phyloP scores from a whole-genome alignment of 2,888 invertebrate genomes.

The Limenitis camilla region DNA sequence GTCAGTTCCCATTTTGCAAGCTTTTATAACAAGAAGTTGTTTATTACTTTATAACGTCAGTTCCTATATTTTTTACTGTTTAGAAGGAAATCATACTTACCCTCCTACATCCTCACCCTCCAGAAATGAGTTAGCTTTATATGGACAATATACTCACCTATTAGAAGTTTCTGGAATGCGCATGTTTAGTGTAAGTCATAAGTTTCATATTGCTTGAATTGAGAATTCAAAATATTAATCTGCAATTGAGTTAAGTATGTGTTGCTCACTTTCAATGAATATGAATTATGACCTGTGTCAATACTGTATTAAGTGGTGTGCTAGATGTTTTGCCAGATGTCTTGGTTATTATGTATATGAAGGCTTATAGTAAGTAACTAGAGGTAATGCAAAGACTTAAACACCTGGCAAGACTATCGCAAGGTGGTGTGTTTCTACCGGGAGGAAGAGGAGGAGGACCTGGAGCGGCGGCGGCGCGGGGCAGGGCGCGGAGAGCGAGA shows the following conservation, averaged over 20 bases:
- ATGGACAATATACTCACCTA: constrained; percentile 41
- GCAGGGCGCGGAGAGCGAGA: constrained; percentile 77
- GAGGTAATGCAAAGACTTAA: too few species aligned
- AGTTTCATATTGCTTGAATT: not conserved
- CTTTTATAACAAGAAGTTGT: constrained; percentile 62
- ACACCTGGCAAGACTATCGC: too few species aligned
- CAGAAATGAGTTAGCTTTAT: constrained; percentile 11
- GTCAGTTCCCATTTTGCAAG: constrained; percentile 66
- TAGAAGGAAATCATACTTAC: constrained; percentile 26
- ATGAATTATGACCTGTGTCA: too few species aligned
- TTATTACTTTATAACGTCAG: constrained; percentile 34
- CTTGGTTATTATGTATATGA: too few species aligned
- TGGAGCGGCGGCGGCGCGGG: constrained; percentile 80
- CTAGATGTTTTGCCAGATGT: too few species aligned
- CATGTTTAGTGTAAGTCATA: constrained; percentile 1
- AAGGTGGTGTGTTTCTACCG: constrained; percentile 55
- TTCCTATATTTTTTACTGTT: constrained; percentile 15
- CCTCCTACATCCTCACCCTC: constrained; percentile 17
- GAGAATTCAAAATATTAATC: not conserved
- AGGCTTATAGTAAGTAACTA: too few species aligned
- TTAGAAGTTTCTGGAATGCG: constrained; percentile 36
- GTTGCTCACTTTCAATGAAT: too few species aligned
- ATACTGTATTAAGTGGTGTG: too few species aligned
- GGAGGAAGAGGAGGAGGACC: constrained; percentile 84
- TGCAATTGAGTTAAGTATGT: not conserved